These are phyloP conservation scores for Spatula versicolor DNA, from an alignment of 2,797 vertebrate species.

Conservation along the genomic window DNA sequence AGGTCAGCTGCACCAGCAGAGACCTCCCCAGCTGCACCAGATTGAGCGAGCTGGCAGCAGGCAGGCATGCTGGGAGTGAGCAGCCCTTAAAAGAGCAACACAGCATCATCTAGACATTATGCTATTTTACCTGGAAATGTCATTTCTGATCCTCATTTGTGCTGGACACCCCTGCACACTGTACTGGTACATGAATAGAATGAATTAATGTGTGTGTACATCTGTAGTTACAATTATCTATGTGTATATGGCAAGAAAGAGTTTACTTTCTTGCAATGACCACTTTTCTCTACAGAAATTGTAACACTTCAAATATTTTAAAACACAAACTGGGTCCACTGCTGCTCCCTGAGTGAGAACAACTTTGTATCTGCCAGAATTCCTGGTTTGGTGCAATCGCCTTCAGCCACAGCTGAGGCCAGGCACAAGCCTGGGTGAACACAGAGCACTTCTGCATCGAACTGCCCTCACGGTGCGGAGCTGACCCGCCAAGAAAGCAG, in stretches of 20 bases:
- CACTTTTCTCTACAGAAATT: neutral
- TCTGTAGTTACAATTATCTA: neutral
- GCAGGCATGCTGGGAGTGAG: neutral
- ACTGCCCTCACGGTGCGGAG: neutral
- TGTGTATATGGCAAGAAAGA: neutral
- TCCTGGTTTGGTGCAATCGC: neutral
- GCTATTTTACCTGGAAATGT: neutral
- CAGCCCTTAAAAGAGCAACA: neutral
- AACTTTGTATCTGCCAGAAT: neutral
- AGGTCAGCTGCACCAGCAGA: neutral
- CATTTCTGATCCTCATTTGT: neutral
- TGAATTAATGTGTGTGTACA: accelerated
- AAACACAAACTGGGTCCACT: neutral
- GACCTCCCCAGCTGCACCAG: neutral
- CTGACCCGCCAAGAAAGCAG: neutral
- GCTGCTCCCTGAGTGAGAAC: neutral
- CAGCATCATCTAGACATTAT: neutral
- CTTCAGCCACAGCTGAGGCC: neutral
- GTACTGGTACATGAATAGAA: neutral
- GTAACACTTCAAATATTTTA: neutral
- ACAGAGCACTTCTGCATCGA: neutral
- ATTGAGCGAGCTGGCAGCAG: neutral
- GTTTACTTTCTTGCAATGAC: neutral
- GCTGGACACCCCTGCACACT: neutral
- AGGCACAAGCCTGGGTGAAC: accelerated